Base-by-base conservation (phyloP, 1,140 invertebrate species). In the Dryas iulia region DNA sequence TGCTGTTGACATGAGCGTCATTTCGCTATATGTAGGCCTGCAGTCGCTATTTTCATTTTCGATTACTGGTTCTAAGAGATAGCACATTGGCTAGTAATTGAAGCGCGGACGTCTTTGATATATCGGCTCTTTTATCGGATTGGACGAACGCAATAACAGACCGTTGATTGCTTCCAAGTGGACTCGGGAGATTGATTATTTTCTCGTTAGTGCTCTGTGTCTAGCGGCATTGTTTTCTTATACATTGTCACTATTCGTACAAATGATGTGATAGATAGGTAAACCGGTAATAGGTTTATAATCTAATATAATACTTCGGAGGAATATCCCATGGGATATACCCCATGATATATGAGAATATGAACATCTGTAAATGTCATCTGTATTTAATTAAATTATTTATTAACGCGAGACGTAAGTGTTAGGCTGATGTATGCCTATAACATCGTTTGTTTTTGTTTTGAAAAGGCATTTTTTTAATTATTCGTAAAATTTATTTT, bases 81-180 rank as follows among this genome's bases (percentile, higher is more conserved):
- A 88, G 78, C 79, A 86, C 79, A 87, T 83, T 84, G 83, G 76
- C 74, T 72, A 82, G 90, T 92, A 92, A 92, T 92, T 91, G 91
- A 88, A 86, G 84, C 83, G 74, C 79, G 83, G 84, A 88, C 89
- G 84, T 92, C 89, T 92, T 92, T 92, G 91, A 92, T 91, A 90
- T 86, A 92, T 92, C 89, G 88, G 66, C 80, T 86, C 89, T 89
- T 88, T 90, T 90, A 92, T 92, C 87, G 83, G 83, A 92, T 92
- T 87, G 84, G 83, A 89, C 84, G 84, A 87, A 90, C 89, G 87
- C 85, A 92, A 92, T 92, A 92, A 91, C 86, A 89, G 82, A 89
- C 81, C 79, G 82, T 87, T 92, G 90, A 92, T 92, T 92, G 91
- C 85, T 90, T 89, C 85, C 80, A 86, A 90, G 83, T 87, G 80